Base-by-base conservation (phyloP, 2,888 invertebrate species). In the Cylloceria caligata region DNA sequence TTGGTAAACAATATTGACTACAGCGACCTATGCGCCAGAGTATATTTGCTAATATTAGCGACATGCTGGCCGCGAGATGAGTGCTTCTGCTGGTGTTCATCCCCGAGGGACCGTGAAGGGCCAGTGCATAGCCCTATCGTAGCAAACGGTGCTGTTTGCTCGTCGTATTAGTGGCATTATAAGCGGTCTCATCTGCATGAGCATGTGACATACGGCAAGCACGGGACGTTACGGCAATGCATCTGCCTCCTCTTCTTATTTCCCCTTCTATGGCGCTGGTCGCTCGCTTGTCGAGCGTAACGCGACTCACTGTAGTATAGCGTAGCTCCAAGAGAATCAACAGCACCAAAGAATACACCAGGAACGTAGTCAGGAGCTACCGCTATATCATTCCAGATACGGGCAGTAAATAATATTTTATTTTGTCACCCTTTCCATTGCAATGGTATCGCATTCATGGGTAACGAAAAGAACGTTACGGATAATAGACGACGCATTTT, bases 201-300 rank as follows among this genome's bases (percentile, higher is more conserved):
- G 87, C 87, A 86, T 88, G 89, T 87, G 90, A 90, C 90, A 90
- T 90, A 90, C 90, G 90, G 89, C 87, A 86, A 86, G 82, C 84
- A 86, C 86, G 78, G 87, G 84, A 87, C 84, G 85, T 86, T 79
- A 81, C 62, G 81, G 85, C 75, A 81, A 71, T 84, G 89, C 90
- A 90, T 90, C 89, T 90, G 90, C 87, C 87, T 80, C 84, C 80
- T 84, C 86, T 87, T 87, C 84, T 80, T 71, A 78, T 72, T 62
- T 80, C 74, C 65, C 77, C 83, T 72, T 76, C 80, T 77, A 75
- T 69, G 75, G 65, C 67, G 55, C 81, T 72, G 57, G 73, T 69
- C 49, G 75, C 69, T 60, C 77, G 69, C 47, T 76, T 78, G 73
- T 78, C 69, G 73, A 74, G 71, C 78, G 74, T 78, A 78, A 78